Evolutionary conservation across 2,113 vertebrate genomes (phyloP), one percentile per base, ranked within the genome.

Genomic region (Cettia cetti): DNA sequence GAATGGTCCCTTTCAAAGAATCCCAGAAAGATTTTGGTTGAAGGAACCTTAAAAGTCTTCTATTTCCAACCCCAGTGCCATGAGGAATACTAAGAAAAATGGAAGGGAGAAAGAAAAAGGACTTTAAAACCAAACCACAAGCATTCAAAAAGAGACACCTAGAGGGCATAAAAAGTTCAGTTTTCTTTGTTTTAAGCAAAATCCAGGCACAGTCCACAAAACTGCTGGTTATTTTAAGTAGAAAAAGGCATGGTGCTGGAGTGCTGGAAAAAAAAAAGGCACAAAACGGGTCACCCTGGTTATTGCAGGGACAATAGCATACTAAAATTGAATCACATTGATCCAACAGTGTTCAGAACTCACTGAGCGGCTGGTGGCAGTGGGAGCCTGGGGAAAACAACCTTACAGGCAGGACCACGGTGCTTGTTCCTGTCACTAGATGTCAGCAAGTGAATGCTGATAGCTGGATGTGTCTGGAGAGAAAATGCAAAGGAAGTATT

Each of bases 361-460:
- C 54, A 5, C 27, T 6, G 70, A 19, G 40, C 37, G 24, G 9
- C 3, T 37, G 71, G 35, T 1, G 9, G 69, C 31, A 53, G 87
- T 68, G 47, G n/a, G 7, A 61, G 42, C n/a, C 57, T 33, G 56
- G 35, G 42, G 40, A 53, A 68, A 79, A 40, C 4, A 9, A 4
- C 12, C 3, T 24, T 1, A 1, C 3, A 44, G 57, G 60, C 52
- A 66, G 76, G 24, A n/a, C 16, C 86, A 65, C 68, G 68, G 69
- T 84, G 81, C 84, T 95, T 31, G 10, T 2, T 15, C 1, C 49
- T 42, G 47, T 78, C 98, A 95, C 95, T 95, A 97, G 98, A 78
- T 98, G 98, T 79, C 97, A 98, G 95, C 90, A 97, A 95, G 95
- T 8, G 96, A 95, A 93, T 42, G 90, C 45, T 42, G 75, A 49